phyloP scores from a whole-genome alignment of 1,140 invertebrate genomes.

The Lineus longissimus region DNA sequence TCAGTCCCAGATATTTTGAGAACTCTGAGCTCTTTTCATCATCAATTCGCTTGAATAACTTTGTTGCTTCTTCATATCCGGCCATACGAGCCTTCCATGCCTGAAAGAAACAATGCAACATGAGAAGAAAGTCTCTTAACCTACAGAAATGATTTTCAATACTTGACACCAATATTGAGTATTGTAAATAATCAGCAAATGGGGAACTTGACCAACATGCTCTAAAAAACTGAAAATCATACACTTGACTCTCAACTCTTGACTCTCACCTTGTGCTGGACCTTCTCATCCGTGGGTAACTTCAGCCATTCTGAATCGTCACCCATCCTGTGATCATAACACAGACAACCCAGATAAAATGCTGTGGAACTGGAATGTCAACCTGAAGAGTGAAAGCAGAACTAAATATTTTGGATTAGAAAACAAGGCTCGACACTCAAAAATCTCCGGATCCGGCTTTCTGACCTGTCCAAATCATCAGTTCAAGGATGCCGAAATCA shows the following conservation, averaged over 20 bases:
- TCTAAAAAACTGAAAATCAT: conserved; percentile 7
- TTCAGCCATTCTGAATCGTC: conserved; percentile 86
- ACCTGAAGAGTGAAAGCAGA: too few relatives aligned
- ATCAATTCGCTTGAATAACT: conserved; percentile 67
- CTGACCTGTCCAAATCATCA: too few relatives aligned
- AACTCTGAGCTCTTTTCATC: conserved; percentile 93
- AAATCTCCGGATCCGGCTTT: too few relatives aligned
- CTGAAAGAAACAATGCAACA: conserved; percentile 46
- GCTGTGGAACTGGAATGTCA: too few relatives aligned
- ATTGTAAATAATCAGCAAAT: conserved; percentile 10
- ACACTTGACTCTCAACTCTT: conserved; percentile 5
- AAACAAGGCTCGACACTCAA: too few relatives aligned
- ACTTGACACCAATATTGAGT: neutral
- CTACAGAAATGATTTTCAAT: neutral
- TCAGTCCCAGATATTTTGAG: conserved; percentile 81
- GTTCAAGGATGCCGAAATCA: too few relatives aligned
- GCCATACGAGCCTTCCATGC: conserved; percentile 89
- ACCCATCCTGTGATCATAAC: too few relatives aligned
- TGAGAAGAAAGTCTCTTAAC: conserved; percentile 1
- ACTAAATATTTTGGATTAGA: too few relatives aligned
- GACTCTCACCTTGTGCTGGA: conserved; percentile 75
- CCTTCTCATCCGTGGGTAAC: conserved; percentile 83
- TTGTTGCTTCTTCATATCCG: conserved; percentile 90
- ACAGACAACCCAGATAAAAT: too few relatives aligned
- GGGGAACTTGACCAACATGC: neutral